Conservation (phyloP, 2,888 invertebrate species). For the Eupithecia abbreviata region DNA sequence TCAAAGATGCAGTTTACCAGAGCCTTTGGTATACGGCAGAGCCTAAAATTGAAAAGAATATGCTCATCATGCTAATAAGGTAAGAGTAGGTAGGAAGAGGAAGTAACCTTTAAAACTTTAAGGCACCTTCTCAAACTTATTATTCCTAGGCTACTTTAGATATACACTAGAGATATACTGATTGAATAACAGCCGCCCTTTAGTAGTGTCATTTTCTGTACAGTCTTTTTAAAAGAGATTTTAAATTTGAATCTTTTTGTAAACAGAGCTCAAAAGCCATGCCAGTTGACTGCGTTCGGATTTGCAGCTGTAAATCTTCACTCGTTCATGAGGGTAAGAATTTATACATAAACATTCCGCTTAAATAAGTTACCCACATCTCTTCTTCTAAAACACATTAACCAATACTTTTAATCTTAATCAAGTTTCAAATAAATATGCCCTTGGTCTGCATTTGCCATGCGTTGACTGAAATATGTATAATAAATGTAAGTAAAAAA, state of each 20-base stretch:
- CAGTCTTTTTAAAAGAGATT: neutral
- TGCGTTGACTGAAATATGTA: neutral
- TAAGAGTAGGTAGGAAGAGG: neutral
- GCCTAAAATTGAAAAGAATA: neutral
- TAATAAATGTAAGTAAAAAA: neutral
- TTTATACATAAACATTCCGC: neutral
- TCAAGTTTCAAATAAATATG: neutral
- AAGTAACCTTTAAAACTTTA: neutral
- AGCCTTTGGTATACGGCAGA: slow-evolving; percentile 7
- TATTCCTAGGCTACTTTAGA: neutral
- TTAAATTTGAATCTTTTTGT: neutral
- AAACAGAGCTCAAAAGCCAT: slow-evolving; percentile 13
- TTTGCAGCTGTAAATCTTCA: slow-evolving; percentile 21
- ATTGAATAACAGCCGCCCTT: neutral
- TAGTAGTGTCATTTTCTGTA: neutral
- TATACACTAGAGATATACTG: neutral
- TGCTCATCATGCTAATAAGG: slow-evolving; percentile 7
- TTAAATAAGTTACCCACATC: neutral
- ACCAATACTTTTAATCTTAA: neutral
- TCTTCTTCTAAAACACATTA: too few relatives aligned
- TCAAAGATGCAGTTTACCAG: slow-evolving; percentile 9
- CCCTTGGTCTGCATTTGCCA: neutral
- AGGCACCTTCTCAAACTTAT: neutral
- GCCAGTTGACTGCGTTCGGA: slow-evolving; percentile 22
- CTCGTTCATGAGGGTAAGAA: slow-evolving; percentile 9